Evolutionary conservation across 2,888 invertebrate species (phyloP).

Genomic region (Nebria salina): DNA sequence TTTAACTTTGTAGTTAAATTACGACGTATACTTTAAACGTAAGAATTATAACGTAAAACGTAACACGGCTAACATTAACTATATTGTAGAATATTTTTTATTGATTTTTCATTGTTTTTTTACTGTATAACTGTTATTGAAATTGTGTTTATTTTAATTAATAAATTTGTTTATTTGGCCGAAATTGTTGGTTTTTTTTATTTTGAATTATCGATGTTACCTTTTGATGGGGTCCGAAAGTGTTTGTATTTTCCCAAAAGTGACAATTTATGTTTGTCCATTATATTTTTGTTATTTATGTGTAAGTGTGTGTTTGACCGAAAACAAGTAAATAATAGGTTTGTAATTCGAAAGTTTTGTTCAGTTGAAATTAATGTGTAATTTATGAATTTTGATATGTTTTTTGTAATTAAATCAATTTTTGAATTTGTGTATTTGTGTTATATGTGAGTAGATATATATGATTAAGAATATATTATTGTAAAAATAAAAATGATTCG

Average conservation of each 20-base stretch:
- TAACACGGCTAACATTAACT: conserved; percentile 55
- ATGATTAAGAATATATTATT: conserved; percentile 47
- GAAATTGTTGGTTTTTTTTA: conserved; percentile 31
- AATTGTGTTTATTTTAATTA: conserved; percentile 39
- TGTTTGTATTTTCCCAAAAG: conserved; percentile 60
- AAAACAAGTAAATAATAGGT: background rate
- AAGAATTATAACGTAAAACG: conserved; percentile 49
- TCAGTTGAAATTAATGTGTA: background rate
- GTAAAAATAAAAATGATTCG: conserved; percentile 41
- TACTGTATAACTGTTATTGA: conserved; percentile 40
- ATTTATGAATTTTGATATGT: background rate
- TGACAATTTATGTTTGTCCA: conserved; percentile 52
- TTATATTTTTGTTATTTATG: conserved; percentile 8
- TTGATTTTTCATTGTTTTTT: conserved; percentile 48
- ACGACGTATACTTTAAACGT: conserved; percentile 50
- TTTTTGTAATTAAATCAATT: conserved; percentile 4
- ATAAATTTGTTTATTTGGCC: conserved; percentile 31
- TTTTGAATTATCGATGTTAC: conserved; percentile 49
- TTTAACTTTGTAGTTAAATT: conserved; percentile 48
- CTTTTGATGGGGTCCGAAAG: conserved; percentile 55
- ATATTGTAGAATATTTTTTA: conserved; percentile 50
- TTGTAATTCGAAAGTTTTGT: too few species aligned
- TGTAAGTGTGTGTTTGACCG: background rate
- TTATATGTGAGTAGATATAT: conserved; percentile 22
- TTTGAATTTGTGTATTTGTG: conserved; percentile 25